A percentile compares a stretch with the other conserved stretches of the same genome.
These are phyloP conservation scores for Capricornis sumatraensis DNA, from an alignment of 2,113 vertebrate species.

Conservation along the genomic window DNA sequence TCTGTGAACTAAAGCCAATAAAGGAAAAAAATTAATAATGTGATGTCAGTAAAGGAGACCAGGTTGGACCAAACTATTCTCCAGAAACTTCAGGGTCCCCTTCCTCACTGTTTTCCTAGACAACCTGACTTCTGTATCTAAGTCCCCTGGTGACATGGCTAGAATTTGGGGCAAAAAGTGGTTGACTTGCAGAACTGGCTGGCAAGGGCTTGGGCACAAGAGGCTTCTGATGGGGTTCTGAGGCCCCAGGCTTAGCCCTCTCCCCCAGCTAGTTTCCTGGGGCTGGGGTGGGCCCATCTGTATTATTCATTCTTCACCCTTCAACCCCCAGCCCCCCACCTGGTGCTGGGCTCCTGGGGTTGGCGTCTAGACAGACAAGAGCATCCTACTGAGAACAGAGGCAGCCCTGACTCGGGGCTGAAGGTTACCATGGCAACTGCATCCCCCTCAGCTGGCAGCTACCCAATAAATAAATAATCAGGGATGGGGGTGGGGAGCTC, in stretches of 20 bases:
- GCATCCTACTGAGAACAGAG: constrained; percentile 70
- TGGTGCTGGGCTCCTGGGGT: constrained; percentile 42
- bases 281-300: neutral
- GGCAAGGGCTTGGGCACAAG: neutral
- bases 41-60: neutral
- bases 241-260: neutral
- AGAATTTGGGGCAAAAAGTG: constrained; percentile 7
- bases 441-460: constrained; percentile 55
- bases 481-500: constrained; percentile 18
- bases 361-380: constrained; percentile 66
- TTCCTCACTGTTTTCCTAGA: neutral
- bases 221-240: constrained; percentile 26
- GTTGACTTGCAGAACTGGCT: constrained; percentile 21
- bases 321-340: neutral
- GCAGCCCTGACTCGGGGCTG: constrained; percentile 62
- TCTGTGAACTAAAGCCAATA: neutral
- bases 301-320: constrained; percentile 11
- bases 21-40: neutral
- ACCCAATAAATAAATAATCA: constrained; percentile 72
- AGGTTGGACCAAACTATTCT: neutral
- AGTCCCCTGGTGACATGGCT: neutral
- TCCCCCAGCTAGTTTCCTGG: neutral
- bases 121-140: neutral
- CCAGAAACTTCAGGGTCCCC: neutral
- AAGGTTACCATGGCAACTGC: constrained; percentile 80